These are phyloP conservation scores for Rhynchonycteris naso DNA, from an alignment of 2,797 vertebrate species.

Conservation along the genomic window DNA sequence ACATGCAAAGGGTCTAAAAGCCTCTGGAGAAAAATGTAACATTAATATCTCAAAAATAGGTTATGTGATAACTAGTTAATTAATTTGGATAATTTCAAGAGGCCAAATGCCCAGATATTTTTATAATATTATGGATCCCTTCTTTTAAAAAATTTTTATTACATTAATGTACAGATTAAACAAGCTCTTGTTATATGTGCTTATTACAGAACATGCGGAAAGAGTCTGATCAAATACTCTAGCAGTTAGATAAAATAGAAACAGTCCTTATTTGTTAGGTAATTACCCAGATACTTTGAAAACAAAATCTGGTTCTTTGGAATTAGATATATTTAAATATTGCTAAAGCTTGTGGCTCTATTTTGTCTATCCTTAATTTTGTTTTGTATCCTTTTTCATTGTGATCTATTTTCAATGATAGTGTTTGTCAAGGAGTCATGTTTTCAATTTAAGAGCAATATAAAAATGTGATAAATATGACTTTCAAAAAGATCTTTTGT, in stretches of 20 bases:
- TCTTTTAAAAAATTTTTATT: neutral
- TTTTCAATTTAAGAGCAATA: neutral
- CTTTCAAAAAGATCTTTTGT: neutral
- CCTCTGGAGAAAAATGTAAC: neutral
- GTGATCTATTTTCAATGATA: neutral
- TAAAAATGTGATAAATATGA: neutral
- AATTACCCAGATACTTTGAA: neutral
- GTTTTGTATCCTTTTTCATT: neutral
- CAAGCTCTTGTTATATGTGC: neutral
- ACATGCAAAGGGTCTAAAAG: neutral
- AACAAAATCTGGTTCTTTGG: neutral
- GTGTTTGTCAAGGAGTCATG: neutral
- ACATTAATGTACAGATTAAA: neutral
- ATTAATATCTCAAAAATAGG: neutral
- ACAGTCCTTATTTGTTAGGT: neutral
- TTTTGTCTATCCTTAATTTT: neutral
- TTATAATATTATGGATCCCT: neutral
- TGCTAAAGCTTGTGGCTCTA: neutral
- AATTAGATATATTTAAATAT: neutral
- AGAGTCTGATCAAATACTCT: neutral
- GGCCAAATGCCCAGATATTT: neutral
- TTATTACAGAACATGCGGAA: neutral
- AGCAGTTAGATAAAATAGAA: neutral
- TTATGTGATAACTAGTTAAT: conserved; percentile 20
- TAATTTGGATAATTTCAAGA: conserved; percentile 17